Conservation (phyloP, 1,140 invertebrate species). For the Ditylenchus dipsaci region DNA sequence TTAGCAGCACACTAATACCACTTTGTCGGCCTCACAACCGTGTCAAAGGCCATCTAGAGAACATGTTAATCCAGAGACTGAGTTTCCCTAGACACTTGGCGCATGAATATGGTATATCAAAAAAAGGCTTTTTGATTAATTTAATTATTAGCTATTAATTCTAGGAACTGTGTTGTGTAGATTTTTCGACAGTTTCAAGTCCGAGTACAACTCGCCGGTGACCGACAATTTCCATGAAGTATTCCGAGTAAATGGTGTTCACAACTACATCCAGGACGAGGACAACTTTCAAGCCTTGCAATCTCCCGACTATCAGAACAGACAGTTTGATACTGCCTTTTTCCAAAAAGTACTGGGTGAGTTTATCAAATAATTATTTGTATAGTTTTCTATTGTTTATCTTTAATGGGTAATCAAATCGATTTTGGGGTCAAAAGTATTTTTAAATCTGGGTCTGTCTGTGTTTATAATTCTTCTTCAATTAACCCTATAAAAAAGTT, state of each 20-base stretch:
- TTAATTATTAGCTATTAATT: not conserved
- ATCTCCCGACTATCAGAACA: conserved; percentile 12
- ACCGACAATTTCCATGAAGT: conserved; percentile 48
- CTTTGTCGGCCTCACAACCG: conserved; percentile 30
- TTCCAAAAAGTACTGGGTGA: conserved; percentile 30
- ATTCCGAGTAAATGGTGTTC: conserved; percentile 40
- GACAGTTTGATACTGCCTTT: conserved; percentile 37
- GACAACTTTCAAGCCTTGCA: conserved; percentile 32
- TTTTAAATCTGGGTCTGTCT: too few relatives aligned
- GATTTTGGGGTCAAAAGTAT: too few relatives aligned
- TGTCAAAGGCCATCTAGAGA: conserved; percentile 27
- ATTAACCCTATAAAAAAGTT: too few relatives aligned
- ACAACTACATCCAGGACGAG: conserved; percentile 45
- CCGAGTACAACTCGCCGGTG: conserved; percentile 22
- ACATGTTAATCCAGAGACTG: conserved; percentile 32
- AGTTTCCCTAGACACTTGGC: conserved; percentile 40
- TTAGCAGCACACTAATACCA: conserved; percentile 18
- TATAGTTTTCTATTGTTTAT: not conserved
- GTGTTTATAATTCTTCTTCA: too few relatives aligned
- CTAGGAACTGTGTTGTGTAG: conserved; percentile 13
- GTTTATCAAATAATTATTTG: conserved; percentile 9
- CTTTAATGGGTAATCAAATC: too few relatives aligned
- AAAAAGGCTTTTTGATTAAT: not conserved
- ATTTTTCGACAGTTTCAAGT: conserved; percentile 42
- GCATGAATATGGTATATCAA: conserved; percentile 28